Evolutionary conservation across 2,113 vertebrate species (phyloP).

Genomic region (Gallinago undulata): DNA sequence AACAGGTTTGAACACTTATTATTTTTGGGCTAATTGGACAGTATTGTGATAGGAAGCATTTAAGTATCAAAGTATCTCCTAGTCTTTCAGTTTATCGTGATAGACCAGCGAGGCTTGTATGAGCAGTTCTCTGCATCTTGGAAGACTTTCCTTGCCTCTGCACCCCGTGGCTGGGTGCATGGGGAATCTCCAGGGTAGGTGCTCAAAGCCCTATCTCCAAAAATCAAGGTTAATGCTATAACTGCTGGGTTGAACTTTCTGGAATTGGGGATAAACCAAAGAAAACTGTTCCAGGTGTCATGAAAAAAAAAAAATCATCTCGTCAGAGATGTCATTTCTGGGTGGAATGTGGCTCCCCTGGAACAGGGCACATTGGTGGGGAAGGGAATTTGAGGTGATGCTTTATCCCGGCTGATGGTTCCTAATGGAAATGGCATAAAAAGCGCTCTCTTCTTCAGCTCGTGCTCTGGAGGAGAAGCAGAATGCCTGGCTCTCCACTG

Average conservation of each 20-base stretch:
- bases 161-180: not conserved
- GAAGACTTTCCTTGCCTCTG: not conserved
- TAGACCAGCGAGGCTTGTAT: accelerated
- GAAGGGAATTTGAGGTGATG: accelerated
- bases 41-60: not conserved
- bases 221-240: not conserved
- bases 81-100: not conserved
- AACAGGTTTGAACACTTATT: not conserved
- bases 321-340: accelerated
- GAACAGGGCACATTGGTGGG: accelerated
- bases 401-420: not conserved
- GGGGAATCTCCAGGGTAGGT: not conserved
- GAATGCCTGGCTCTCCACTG: not conserved
- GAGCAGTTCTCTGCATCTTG: accelerated
- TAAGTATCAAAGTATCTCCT: not conserved
- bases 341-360: not conserved
- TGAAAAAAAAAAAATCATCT: accelerated
- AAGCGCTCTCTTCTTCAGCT: accelerated
- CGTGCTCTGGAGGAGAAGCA: not conserved
- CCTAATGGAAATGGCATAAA: accelerated
- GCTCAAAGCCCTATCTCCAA: accelerated
- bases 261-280: not conserved
- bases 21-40: not conserved
- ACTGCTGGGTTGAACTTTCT: not conserved
- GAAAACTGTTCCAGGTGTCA: too few species aligned